Evolutionary conservation across 2,797 vertebrate species (phyloP).

Genomic region (Phataginus tetradactyla): DNA sequence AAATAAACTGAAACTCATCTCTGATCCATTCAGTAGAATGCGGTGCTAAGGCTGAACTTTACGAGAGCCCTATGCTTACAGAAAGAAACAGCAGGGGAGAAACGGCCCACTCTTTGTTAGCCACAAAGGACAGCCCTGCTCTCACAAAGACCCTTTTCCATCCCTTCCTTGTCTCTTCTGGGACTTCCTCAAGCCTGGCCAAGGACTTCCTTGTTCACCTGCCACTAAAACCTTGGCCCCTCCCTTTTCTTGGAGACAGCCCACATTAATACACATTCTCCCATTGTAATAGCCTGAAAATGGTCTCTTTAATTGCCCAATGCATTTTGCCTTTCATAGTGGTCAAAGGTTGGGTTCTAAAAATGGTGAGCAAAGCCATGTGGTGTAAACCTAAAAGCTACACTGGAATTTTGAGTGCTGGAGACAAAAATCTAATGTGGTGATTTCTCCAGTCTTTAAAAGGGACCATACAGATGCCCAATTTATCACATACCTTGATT

Average conservation of each 20-base stretch:
- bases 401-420: neutral
- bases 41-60: neutral
- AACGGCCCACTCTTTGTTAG: neutral
- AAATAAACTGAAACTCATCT: neutral
- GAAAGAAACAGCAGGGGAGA: neutral
- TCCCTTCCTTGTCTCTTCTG: neutral
- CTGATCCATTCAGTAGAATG: neutral
- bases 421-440: neutral
- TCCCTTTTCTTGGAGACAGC: neutral
- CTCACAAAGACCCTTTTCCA: neutral
- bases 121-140: neutral
- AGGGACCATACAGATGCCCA: neutral
- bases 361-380: neutral
- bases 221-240: neutral
- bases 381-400: conserved; percentile 20
- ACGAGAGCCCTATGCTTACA: neutral
- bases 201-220: neutral
- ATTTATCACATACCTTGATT: conserved; percentile 25
- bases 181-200: neutral
- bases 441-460: neutral
- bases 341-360: neutral
- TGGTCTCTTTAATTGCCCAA: neutral
- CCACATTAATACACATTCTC: neutral
- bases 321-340: neutral
- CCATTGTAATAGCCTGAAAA: neutral